phyloP scores from a whole-genome alignment of 2,888 invertebrate genomes.

The Drosophila algonquin region DNA sequence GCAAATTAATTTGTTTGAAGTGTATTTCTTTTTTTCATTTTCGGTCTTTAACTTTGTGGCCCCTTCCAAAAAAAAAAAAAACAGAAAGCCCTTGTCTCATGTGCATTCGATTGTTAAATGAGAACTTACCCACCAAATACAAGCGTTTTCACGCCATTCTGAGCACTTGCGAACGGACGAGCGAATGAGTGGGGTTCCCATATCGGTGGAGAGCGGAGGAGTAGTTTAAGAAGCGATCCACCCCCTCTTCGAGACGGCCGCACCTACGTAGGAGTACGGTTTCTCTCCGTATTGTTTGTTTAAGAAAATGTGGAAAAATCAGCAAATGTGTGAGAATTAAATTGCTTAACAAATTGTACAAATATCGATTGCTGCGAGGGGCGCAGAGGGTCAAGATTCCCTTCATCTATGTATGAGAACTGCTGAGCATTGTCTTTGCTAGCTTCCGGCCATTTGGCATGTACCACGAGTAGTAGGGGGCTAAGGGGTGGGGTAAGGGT shows the following conservation, averaged over 20 bases:
- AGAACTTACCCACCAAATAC: slow-evolving; percentile 75
- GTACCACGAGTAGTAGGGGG: background rate
- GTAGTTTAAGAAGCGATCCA: slow-evolving; percentile 59
- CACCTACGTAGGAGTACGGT: slow-evolving; percentile 51
- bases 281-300: slow-evolving; percentile 73
- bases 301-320: slow-evolving; percentile 75
- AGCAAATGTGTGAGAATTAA: slow-evolving; percentile 73
- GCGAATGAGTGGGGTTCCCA: slow-evolving; percentile 1
- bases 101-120: slow-evolving; percentile 52
- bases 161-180: slow-evolving; percentile 50
- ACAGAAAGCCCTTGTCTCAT: slow-evolving; percentile 2
- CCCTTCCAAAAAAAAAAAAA: background rate
- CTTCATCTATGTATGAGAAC: slow-evolving; percentile 49
- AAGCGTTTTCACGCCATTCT: slow-evolving; percentile 79
- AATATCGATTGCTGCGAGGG: slow-evolving; percentile 34
- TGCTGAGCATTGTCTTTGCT: slow-evolving; percentile 32
- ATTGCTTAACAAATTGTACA: slow-evolving; percentile 64
- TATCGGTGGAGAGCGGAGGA: background rate
- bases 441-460: slow-evolving; percentile 67
- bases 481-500: slow-evolving; percentile 1
- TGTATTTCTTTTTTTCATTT: slow-evolving; percentile 9
- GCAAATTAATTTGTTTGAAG: slow-evolving; percentile 52
- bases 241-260: slow-evolving; percentile 29
- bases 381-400: slow-evolving; percentile 2
- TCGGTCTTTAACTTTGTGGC: background rate